Evolutionary conservation across 2,888 invertebrate species (phyloP).

Genomic region (Ommatoiulus sabulosus): DNA sequence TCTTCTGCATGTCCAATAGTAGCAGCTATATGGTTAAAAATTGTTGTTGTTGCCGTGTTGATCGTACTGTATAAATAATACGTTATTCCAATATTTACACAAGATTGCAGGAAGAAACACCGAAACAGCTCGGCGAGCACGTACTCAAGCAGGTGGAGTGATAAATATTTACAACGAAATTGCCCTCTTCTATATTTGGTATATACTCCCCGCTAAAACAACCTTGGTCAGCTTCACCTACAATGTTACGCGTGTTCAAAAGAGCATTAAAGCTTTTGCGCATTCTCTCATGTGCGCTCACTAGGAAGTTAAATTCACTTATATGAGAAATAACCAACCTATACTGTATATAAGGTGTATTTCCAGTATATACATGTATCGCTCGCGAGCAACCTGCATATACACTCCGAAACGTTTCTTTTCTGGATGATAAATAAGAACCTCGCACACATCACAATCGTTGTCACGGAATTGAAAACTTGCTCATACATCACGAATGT

Average conservation of each 20-base stretch:
- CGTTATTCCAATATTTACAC: neutral
- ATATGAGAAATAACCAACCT: neutral
- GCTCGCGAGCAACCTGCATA: neutral
- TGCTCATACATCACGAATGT: conserved; percentile 5
- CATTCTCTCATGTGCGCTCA: neutral
- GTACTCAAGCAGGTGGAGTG: neutral
- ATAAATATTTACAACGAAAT: neutral
- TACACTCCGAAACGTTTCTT: neutral
- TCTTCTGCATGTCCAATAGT: neutral
- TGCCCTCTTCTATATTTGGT: neutral
- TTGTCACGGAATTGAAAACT: conserved; percentile 36
- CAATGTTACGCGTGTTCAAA: neutral
- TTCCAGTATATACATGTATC: neutral
- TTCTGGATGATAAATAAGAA: conserved; percentile 12
- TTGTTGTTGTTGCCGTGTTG: neutral
- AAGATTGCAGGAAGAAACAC: neutral
- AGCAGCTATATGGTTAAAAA: neutral
- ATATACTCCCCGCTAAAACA: neutral
- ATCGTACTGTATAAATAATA: neutral
- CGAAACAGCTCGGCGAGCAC: neutral
- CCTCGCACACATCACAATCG: conserved; percentile 30
- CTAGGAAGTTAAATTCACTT: neutral
- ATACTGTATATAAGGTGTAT: neutral
- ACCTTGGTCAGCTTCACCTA: too few relatives aligned
- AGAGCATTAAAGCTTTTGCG: neutral